A percentile compares a stretch with the other conserved stretches of the same genome.
Evolutionary conservation across 2,797 vertebrate genomes (phyloP).

Genomic region (Leptatherina wallacei): DNA sequence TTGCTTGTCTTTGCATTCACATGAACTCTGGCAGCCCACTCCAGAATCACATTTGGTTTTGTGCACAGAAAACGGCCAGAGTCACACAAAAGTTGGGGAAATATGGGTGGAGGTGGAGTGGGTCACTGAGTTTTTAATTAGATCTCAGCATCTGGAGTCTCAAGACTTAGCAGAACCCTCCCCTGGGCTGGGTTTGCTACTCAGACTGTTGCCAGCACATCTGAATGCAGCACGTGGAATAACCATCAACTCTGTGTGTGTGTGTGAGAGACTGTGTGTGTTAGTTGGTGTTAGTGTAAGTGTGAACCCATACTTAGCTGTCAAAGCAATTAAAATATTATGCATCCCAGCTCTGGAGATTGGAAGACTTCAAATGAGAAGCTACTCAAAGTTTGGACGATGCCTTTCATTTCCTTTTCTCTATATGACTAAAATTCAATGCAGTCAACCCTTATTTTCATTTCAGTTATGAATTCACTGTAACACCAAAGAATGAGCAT

Average conservation of each 20-base stretch:
- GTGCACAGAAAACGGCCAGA: constrained; percentile 30
- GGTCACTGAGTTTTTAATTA: constrained; percentile 66
- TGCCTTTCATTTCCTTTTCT: constrained; percentile 18
- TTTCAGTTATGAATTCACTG: constrained; percentile 93
- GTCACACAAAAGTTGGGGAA: constrained; percentile 41
- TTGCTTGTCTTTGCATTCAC: constrained; percentile 3
- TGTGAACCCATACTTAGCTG: constrained; percentile 30
- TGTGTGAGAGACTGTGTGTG: constrained; percentile 30
- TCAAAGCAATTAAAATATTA: constrained; percentile 48
- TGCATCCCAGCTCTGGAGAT: constrained; percentile 34
- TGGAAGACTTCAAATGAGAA: constrained; percentile 16
- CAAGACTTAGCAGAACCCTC: constrained; percentile 62
- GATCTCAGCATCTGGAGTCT: constrained; percentile 69
- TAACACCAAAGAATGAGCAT: constrained; percentile 92
- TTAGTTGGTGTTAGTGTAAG: constrained; percentile 35
- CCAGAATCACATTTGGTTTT: constrained; percentile 31
- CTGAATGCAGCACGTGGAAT: constrained; percentile 73
- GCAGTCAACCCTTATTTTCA: constrained; percentile 62
- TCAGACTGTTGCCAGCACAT: constrained; percentile 62
- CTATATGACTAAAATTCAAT: not conserved
- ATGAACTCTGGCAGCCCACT: not conserved
- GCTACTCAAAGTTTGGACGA: not conserved
- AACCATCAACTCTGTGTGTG: constrained; percentile 62
- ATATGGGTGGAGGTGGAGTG: constrained; percentile 55
- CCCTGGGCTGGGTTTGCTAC: constrained; percentile 55